Conservation (phyloP, 2,113 vertebrate species). For the Microcebus murinus region DNA sequence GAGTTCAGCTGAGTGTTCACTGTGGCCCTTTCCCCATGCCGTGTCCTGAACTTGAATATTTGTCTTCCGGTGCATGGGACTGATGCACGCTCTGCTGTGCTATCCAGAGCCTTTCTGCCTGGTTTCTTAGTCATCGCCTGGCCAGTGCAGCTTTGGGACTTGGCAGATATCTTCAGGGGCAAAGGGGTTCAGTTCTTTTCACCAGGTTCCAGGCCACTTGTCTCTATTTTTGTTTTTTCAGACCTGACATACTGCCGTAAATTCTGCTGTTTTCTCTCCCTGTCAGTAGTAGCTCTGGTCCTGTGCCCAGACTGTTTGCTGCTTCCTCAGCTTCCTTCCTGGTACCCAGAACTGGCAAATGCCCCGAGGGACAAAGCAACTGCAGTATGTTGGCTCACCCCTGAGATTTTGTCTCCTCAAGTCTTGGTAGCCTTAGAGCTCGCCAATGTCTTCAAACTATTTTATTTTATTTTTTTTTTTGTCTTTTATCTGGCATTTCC, state of each 20-base stretch:
- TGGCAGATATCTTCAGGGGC: background rate
- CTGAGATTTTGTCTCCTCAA: background rate
- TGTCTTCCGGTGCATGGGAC: background rate
- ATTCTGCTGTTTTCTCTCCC: background rate
- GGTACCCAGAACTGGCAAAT: background rate
- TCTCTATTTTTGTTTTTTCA: background rate
- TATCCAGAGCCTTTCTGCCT: background rate
- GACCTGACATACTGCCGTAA: background rate
- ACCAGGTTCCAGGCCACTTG: background rate
- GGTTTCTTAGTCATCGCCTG: background rate
- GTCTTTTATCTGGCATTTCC: background rate
- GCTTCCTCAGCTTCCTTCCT: background rate
- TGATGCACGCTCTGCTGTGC: background rate
- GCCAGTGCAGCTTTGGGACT: background rate
- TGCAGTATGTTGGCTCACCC: background rate
- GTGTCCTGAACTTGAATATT: background rate
- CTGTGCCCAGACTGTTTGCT: background rate
- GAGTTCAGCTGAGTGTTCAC: background rate
- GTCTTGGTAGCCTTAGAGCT: background rate
- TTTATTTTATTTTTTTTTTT: background rate
- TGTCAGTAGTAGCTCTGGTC: background rate
- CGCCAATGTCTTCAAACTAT: background rate
- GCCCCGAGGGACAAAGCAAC: background rate
- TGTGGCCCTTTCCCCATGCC: rapidly evolving
- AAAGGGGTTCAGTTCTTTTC: background rate